Percentiles rank a stretch among this genome's conserved stretches.
phyloP scores from a whole-genome alignment of 2,113 vertebrate species.

The Sturnira hondurensis region DNA sequence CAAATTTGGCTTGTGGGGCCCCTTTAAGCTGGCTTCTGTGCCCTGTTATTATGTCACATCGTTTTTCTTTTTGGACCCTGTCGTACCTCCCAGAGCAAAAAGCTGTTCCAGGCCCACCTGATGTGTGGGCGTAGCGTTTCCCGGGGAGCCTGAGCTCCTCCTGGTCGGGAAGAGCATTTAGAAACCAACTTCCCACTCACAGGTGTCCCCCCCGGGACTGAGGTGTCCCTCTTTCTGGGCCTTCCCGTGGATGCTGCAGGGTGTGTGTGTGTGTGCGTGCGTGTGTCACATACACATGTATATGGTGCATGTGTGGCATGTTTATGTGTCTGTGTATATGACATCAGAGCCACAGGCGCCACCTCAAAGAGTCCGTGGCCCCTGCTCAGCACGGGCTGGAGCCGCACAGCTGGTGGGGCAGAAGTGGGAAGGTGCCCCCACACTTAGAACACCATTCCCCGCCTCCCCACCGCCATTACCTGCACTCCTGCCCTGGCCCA shows the following conservation, averaged over 20 bases:
- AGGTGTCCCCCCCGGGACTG: background rate
- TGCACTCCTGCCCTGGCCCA: too few species aligned
- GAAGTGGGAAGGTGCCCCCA: background rate
- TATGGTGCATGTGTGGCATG: background rate
- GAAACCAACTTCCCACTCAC: background rate
- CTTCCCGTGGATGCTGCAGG: background rate
- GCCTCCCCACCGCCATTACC: accelerated
- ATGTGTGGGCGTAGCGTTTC: background rate
- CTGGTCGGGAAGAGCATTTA: background rate
- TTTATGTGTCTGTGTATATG: too few species aligned
- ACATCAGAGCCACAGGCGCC: background rate
- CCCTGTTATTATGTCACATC: background rate
- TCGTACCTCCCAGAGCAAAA: background rate
- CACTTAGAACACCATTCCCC: background rate
- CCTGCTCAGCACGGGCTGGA: background rate
- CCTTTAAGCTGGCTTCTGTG: background rate
- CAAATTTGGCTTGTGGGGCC: background rate
- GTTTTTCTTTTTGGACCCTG: background rate
- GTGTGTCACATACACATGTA: background rate
- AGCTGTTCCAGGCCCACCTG: background rate
- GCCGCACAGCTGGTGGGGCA: background rate
- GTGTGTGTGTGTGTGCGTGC: background rate
- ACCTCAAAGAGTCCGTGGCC: background rate
- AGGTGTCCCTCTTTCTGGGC: background rate
- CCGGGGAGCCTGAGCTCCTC: background rate